Base-by-base conservation (phyloP, 1,140 invertebrate genomes). In the Drosophila repletoides region DNA sequence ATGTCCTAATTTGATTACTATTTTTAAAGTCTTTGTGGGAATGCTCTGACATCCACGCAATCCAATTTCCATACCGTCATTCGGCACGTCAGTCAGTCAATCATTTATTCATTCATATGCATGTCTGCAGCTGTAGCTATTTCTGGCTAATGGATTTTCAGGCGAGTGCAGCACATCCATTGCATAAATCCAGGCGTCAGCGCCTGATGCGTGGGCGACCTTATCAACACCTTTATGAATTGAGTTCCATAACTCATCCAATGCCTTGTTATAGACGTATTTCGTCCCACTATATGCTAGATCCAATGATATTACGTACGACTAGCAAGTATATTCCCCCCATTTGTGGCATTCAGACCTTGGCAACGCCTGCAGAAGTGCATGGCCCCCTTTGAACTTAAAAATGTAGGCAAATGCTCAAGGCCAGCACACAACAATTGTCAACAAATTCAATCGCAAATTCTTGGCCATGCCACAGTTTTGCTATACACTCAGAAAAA, bases 351-450 rank as follows among this genome's bases (percentile, higher is more conserved):
- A 46, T 15, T 46, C 19, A 34, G n/a, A 26, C 12, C 41, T 7
- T 26, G 21, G 33, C 49, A 38, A 7, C 19, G 38, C n/a, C 38
- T 41, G 19, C 4, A 10, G n/a, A n/a, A 15, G n/a, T 28, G 12
- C 45, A 17, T 48, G 10, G 17, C 29, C 15, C 10, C 19, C 12
- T 38, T 21, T 34, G 31, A 36, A 36, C 49, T 52, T 9, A 21
- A n/a, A 15, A 5, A 17, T 41, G 31, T 53, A 12, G 15, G 40
- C 55, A n/a, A 48, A 26, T 36, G 76, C 65, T n/a, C 76, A 81
- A 81, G 77, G 77, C 74, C 68, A 66, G n/a, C 43, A 61, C 41
- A 60, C 48, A 76, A 76, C 63, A 72, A 77, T 81, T 81, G 77
- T 84, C 77, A 84, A 77, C 76, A 72, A 58, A 60, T 73, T 72